Evolutionary conservation across 30 jellyfish, hydroid and myxozoan genomes (phyloP).

Genomic region (Aurelia aurita complex sp. Pacific): DNA sequence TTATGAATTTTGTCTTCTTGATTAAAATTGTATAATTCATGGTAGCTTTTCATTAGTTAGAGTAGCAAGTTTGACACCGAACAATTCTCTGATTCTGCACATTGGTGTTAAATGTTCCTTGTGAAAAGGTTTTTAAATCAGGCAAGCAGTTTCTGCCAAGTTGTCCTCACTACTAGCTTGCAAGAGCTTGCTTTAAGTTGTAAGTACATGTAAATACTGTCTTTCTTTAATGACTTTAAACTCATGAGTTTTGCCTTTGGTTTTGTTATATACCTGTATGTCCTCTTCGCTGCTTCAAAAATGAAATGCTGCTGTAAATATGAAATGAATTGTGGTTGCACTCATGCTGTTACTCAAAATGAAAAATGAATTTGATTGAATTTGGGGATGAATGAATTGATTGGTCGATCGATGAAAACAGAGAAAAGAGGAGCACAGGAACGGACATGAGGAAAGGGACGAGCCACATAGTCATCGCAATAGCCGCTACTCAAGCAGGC

Average conservation of each 20-base stretch:
- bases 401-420: conserved; percentile 38
- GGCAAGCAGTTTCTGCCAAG: too few species aligned
- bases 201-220: not conserved
- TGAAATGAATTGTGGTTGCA: conserved; percentile 43
- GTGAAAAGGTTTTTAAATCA: too few species aligned
- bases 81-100: too few species aligned
- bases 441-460: conserved; percentile 52
- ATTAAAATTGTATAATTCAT: too few species aligned
- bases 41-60: too few species aligned
- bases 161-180: too few species aligned
- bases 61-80: too few species aligned
- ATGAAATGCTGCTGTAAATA: too few species aligned
- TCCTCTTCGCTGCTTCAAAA: conserved; percentile 66
- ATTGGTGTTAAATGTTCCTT: too few species aligned
- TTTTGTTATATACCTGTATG: conserved; percentile 75
- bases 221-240: conserved; percentile 29
- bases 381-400: conserved; percentile 26
- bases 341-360: conserved; percentile 49
- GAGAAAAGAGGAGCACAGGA: conserved; percentile 62
- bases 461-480: conserved; percentile 44
- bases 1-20: too few species aligned
- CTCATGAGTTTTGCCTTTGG: conserved; percentile 77
- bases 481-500: conserved; percentile 60
- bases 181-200: too few species aligned
- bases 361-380: conserved; percentile 69